These are phyloP conservation scores for Onychostoma macrolepis DNA, from an alignment of 2,113 vertebrate species.

Conservation along the genomic window DNA sequence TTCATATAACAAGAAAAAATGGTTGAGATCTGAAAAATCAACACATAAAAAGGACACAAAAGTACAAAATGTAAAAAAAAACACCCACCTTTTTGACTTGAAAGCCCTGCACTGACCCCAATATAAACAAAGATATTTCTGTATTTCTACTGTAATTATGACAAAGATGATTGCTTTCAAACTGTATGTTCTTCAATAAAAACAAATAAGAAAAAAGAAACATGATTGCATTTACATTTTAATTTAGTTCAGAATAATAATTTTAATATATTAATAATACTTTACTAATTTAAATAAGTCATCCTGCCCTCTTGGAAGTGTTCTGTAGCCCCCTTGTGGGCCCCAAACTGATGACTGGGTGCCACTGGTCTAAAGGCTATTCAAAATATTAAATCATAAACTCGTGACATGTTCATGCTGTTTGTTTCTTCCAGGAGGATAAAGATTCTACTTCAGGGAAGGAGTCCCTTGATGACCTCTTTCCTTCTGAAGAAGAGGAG, in stretches of 20 bases:
- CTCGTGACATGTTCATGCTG: not conserved
- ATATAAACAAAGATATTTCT: too few species aligned
- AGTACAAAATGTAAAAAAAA: too few species aligned
- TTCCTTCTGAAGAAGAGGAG: constrained; percentile 83
- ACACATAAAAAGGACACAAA: too few species aligned
- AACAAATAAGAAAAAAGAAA: too few species aligned
- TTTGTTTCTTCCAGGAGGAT: constrained; percentile 64
- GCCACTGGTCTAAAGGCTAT: not conserved
- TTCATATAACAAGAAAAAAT: too few species aligned
- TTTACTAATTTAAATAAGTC: not conserved
- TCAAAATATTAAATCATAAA: not conserved
- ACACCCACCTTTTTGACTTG: too few species aligned
- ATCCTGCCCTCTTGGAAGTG: not conserved
- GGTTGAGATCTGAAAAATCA: too few species aligned
- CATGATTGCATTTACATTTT: too few species aligned
- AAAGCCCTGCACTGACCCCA: too few species aligned
- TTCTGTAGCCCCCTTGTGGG: not conserved
- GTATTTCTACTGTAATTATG: too few species aligned
- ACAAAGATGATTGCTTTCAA: too few species aligned
- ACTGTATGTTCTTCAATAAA: not conserved
- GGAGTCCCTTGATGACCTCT: constrained; percentile 81
- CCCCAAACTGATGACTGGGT: too few species aligned
- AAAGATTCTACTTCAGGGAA: constrained; percentile 66
- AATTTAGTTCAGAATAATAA: not conserved
- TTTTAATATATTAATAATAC: not conserved